phyloP scores from a whole-genome alignment of 2,888 invertebrate genomes.

The Cryptocephalus moraei region DNA sequence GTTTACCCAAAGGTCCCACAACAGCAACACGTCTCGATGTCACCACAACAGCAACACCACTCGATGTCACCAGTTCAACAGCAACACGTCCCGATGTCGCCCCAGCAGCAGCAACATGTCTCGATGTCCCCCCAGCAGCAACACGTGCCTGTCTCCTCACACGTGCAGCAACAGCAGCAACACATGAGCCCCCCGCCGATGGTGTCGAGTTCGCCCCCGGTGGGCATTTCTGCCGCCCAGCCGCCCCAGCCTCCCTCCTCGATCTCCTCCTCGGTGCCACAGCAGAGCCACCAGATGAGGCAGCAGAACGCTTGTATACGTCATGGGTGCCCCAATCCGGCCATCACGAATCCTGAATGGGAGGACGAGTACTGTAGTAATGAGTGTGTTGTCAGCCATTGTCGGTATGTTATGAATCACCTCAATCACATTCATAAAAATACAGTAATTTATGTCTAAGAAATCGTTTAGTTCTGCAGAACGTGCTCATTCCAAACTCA shows the following conservation, averaged over 20 bases:
- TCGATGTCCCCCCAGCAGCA: slow-evolving; percentile 28
- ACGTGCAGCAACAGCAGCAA: slow-evolving; percentile 28
- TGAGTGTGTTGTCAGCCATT: slow-evolving; percentile 93
- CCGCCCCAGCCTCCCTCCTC: slow-evolving; percentile 37
- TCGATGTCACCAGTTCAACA: slow-evolving; percentile 20
- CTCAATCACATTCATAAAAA: background rate
- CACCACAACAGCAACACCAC: slow-evolving; percentile 30
- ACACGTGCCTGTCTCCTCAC: slow-evolving; percentile 30
- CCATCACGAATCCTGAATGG: slow-evolving; percentile 88
- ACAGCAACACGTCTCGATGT: slow-evolving; percentile 10
- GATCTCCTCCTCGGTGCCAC: slow-evolving; percentile 4
- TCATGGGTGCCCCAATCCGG: slow-evolving; percentile 82
- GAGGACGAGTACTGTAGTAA: slow-evolving; percentile 96
- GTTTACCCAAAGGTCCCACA: too few species aligned
- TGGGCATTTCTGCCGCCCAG: slow-evolving; percentile 26
- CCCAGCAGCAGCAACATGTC: slow-evolving; percentile 13
- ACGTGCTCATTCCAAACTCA: background rate
- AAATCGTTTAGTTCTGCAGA: background rate
- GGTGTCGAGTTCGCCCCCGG: slow-evolving; percentile 46
- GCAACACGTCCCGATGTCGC: slow-evolving; percentile 33
- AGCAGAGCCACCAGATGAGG: slow-evolving; percentile 37
- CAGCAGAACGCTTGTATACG: slow-evolving; percentile 62
- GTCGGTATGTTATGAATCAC: slow-evolving; percentile 51
- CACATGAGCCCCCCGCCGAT: slow-evolving; percentile 42
- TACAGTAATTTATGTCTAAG: too few species aligned